Percentiles rank a stretch among this genome's conserved stretches.
phyloP scores from a whole-genome alignment of 1,140 invertebrate species.

The Venturia canescens region DNA sequence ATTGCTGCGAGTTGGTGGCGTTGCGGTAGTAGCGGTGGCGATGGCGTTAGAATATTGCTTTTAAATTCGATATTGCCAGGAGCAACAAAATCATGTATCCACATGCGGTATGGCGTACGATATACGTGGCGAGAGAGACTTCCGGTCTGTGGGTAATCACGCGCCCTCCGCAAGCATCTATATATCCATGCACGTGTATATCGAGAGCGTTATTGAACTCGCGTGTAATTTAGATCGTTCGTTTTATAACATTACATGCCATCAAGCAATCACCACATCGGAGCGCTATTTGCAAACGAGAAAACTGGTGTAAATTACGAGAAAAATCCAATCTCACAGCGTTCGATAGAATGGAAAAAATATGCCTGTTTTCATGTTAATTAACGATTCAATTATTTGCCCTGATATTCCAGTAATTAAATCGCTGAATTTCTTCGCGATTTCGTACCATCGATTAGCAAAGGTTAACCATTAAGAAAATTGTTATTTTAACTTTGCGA shows the following conservation, averaged over 20 bases:
- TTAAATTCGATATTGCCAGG: constrained; percentile 60
- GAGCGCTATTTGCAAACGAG: not conserved
- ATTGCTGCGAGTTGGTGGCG: not conserved
- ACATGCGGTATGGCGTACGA: not conserved
- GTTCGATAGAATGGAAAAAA: constrained; percentile 43
- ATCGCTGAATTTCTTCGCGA: not conserved
- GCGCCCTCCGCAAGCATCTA: not conserved
- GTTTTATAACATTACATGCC: constrained; percentile 15
- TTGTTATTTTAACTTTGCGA: not conserved
- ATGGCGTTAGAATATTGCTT: constrained; percentile 59
- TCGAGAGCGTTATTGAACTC: not conserved
- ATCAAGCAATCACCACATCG: constrained; percentile 1
- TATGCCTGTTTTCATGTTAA: constrained; percentile 45
- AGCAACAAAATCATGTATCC: constrained; percentile 35
- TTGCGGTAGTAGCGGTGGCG: not conserved
- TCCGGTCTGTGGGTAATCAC: constrained; percentile 4
- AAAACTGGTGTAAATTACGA: not conserved
- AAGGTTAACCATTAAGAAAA: not conserved
- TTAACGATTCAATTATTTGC: constrained; percentile 37
- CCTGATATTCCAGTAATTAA: constrained; percentile 12
- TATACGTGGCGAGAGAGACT: not conserved
- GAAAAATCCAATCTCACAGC: not conserved
- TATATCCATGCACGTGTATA: not conserved
- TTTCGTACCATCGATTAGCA: not conserved
- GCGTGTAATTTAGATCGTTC: constrained; percentile 22